phyloP scores from a whole-genome alignment of 2,888 invertebrate genomes.

The Blera fallax region DNA sequence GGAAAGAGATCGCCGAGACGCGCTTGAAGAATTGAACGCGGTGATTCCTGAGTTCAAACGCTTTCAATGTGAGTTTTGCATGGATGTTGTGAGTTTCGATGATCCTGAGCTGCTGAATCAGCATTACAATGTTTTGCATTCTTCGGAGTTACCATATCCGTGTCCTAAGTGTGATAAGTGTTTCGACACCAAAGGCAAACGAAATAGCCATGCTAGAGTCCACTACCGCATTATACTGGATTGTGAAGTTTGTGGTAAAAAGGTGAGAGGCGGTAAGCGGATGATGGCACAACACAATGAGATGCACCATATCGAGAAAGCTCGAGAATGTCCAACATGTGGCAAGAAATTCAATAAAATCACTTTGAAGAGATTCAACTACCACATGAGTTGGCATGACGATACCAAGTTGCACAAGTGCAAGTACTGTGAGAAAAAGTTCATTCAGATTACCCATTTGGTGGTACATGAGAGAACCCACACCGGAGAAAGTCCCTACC shows the following conservation, averaged over 20 bases:
- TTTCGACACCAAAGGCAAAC: conserved; percentile 28
- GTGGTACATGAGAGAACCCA: conserved; percentile 51
- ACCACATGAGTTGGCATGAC: conserved; percentile 59
- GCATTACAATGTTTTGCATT: conserved; percentile 45
- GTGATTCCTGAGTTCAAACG: conserved; percentile 41
- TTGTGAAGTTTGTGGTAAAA: conserved; percentile 50
- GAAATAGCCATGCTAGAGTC: conserved; percentile 46
- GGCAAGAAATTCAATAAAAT: conserved; percentile 41
- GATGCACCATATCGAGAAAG: conserved; percentile 39
- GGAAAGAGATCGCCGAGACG: neutral
- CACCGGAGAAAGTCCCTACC: conserved; percentile 36
- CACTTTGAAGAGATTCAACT: conserved; percentile 48
- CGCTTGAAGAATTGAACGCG: conserved; percentile 18
- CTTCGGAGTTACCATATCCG: conserved; percentile 39
- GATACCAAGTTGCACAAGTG: conserved; percentile 55
- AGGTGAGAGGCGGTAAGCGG: conserved; percentile 49
- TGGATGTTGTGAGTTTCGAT: conserved; percentile 55
- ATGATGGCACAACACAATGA: conserved; percentile 63
- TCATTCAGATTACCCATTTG: conserved; percentile 54
- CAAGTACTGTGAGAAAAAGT: conserved; percentile 61
- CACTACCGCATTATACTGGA: conserved; percentile 30
- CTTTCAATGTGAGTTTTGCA: conserved; percentile 50
- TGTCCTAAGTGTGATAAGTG: conserved; percentile 52
- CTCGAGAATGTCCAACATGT: conserved; percentile 38
- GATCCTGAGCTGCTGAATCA: conserved; percentile 45